Conservation (phyloP, 2,888 invertebrate species). For the Caenorhabditis imperialis region DNA sequence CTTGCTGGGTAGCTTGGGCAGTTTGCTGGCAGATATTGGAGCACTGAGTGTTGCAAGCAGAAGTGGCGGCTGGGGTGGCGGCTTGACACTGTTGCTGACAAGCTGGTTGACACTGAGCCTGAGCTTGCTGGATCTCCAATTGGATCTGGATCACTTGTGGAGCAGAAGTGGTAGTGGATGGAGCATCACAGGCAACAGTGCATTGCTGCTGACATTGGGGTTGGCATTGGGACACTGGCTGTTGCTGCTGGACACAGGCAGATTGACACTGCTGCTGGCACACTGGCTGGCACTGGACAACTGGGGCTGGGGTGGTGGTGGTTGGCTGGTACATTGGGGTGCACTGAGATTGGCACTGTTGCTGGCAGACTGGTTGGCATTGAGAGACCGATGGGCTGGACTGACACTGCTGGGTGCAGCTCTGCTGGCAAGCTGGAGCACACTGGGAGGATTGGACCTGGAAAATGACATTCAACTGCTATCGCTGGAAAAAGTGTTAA, state of each 20-base stretch:
- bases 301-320: slow-evolving; percentile 30
- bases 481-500: not conserved
- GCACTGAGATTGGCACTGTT: slow-evolving; percentile 48
- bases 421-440: slow-evolving; percentile 34
- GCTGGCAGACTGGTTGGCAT: slow-evolving; percentile 50
- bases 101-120: slow-evolving; percentile 42
- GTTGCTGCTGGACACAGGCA: slow-evolving; percentile 45
- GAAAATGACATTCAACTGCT: not conserved
- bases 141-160: slow-evolving; percentile 52
- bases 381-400: slow-evolving; percentile 39
- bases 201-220: slow-evolving; percentile 49
- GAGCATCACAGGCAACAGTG: slow-evolving; percentile 34
- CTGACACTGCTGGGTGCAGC: slow-evolving; percentile 46
- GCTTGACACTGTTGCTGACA: slow-evolving; percentile 52
- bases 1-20: slow-evolving; percentile 38
- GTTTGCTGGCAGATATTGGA: slow-evolving; percentile 43
- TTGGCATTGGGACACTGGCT: slow-evolving; percentile 36
- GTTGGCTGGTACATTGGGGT: slow-evolving; percentile 38
- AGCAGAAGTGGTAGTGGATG: slow-evolving; percentile 26
- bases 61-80: slow-evolving; percentile 27
- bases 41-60: slow-evolving; percentile 39
- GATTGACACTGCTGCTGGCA: slow-evolving; percentile 31
- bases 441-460: slow-evolving; percentile 42
- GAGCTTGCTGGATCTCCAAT: slow-evolving; percentile 44
- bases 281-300: slow-evolving; percentile 39